Base-by-base conservation (phyloP, 1,140 invertebrate genomes). In the Atta colombica region DNA sequence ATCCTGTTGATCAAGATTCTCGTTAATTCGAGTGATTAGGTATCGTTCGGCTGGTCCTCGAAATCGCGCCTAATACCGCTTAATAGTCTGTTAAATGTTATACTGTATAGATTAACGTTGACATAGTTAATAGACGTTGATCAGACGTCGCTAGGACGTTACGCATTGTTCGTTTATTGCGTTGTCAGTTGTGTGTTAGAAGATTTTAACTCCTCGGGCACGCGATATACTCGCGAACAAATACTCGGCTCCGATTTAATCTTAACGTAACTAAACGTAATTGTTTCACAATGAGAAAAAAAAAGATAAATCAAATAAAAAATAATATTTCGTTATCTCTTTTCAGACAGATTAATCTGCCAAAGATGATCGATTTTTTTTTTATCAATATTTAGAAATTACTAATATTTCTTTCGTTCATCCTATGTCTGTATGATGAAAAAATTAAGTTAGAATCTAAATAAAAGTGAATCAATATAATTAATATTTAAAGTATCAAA, bases 61-160 rank as follows among this genome's bases (percentile, higher is more conserved):
- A 84, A 84, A 74, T 84, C 39, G 80, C 80, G 80, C 80, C 80
- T 84, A 84, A 84, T 82, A 82, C 6, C 69, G 80, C 80, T 84
- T 84, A 84, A n/a, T 84, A 84, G 80, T 84, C 39, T 84, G 69
- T 84, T 84, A 74, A 84, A 84, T 84, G 80, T 84, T 84, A 68
- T 68, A 84, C 69, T 84, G 55, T 84, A 74, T 84, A 84, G 68
- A 84, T 78, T 74, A 74, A 84, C 55, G 39, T 84, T 84, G 69
- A 84, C n/a, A 28, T 84, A 84, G 69, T 61, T 49, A 39, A 63
- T 84, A 61, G 69, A 51, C 80, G 69, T 84, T 84, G 55, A 84
- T 74, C 58, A 14, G 63, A 58, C 80, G 80, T 84, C 80, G 8
- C 55, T 84, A 84, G 80, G 80, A 74, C 69, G 80, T 51, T 71